phyloP scores from a whole-genome alignment of 2,113 vertebrate genomes.

The Leucosticte australis region DNA sequence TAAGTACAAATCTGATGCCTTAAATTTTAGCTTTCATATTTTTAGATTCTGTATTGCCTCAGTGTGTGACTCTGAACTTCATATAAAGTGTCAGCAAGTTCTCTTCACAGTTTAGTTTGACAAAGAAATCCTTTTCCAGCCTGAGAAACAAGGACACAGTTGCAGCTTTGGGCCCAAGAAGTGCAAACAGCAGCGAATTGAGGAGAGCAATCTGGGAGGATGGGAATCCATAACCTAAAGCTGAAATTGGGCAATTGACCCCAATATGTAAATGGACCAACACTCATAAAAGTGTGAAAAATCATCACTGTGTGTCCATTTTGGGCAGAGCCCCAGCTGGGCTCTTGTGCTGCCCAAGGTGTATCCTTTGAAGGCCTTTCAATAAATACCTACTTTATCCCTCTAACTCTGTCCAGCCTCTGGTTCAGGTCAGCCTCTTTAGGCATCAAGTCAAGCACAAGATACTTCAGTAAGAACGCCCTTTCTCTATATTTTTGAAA shows the following conservation, averaged over 20 bases:
- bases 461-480: accelerated
- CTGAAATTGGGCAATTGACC: background rate
- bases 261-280: background rate
- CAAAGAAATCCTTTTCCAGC: background rate
- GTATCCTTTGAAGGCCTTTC: background rate
- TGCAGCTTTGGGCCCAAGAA: background rate
- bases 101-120: background rate
- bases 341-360: background rate
- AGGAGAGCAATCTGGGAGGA: background rate
- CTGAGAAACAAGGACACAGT: background rate
- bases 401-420: background rate
- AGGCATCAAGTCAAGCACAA: background rate
- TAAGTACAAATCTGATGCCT: background rate
- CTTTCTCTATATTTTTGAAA: background rate
- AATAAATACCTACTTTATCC: background rate
- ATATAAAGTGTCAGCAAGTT: background rate
- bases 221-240: background rate
- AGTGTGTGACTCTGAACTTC: background rate
- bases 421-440: background rate
- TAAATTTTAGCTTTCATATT: background rate
- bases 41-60: background rate
- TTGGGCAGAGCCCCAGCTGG: background rate
- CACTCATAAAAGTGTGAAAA: background rate
- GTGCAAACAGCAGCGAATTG: background rate
- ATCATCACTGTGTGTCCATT: background rate